These are phyloP conservation scores for Tigriopus japonicus DNA, from an alignment of 1,140 invertebrate species.

Conservation along the genomic window DNA sequence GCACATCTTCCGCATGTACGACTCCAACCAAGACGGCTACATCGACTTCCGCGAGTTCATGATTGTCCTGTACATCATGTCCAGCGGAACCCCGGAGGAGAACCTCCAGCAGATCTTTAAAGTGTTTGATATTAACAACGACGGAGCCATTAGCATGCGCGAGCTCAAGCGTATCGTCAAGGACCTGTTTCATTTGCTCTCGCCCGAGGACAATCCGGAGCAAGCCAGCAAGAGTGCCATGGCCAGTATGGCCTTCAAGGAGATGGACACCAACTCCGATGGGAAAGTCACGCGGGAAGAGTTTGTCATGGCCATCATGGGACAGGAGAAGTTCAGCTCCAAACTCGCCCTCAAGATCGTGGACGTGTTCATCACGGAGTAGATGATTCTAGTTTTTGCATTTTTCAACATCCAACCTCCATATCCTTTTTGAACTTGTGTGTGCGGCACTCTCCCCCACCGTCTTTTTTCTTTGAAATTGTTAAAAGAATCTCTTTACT, in stretches of 20 bases:
- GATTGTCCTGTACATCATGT: conserved; percentile 10
- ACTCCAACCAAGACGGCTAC: conserved; percentile 4
- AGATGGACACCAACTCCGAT: conserved; percentile 9
- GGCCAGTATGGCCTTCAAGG: neutral
- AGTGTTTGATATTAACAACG: conserved; percentile 12
- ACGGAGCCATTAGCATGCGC: neutral
- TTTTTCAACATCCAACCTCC: too few species aligned
- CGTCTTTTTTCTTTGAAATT: too few species aligned
- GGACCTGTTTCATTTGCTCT: conserved; percentile 6
- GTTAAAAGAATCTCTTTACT: too few species aligned
- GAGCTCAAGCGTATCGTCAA: conserved; percentile 8
- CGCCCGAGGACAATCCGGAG: neutral
- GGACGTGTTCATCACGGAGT: neutral
- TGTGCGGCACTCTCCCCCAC: too few species aligned
- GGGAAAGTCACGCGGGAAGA: conserved; percentile 5
- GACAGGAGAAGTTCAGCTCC: neutral
- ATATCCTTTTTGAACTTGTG: too few species aligned
- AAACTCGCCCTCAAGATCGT: neutral
- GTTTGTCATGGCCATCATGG: neutral
- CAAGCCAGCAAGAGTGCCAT: neutral
- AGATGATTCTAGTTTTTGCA: too few species aligned
- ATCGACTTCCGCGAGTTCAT: conserved; percentile 13
- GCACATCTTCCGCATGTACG: conserved; percentile 13
- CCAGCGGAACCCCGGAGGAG: conserved; percentile 2
- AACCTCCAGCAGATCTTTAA: conserved; percentile 8